Base-by-base conservation (phyloP, 35 echinoderm and acorn worm genomes). In the Apostichopus japonicus region DNA sequence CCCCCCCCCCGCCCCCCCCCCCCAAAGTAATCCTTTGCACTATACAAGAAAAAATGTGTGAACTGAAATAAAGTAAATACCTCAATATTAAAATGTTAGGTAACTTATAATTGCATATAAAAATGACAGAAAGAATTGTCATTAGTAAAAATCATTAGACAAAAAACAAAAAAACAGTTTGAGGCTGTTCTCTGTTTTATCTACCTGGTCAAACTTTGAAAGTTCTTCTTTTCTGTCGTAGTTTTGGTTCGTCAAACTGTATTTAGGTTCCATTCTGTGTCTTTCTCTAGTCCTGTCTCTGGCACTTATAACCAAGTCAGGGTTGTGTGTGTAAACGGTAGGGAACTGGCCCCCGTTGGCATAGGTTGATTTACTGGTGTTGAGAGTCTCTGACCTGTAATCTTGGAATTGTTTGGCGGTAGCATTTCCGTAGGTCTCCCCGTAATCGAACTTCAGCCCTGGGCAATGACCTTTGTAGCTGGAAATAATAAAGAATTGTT, bases 391-490 rank as follows among this genome's bases (percentile, higher is more conserved):
- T 4, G 97, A 99, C 19, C 97, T 56, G 79, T 96, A 99, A 75
- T 99, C 97, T 87, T 99, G 95, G 10, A 96, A 94, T n/a, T 96
- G 90, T 90, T 98, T 99, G 33, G 97, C 97, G 4, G 97, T 99
- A 6, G 97, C 97, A 94, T 99, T 96, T 14, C 95, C 95, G 44
- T 99, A 99, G 0, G 97, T 96, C 79, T 99, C 97, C 23, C 97
- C 97, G 63, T 99, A 99, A 56, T 96, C 97, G 93, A 95, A 99
- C 79, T 99, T 99, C 16, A 93, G 77, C 21, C 95, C 95, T 44
- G 97, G 97, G 56, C 97, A 99, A 59, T 99, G 97, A 58, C 97
- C 97, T 95, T 96, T 99, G 63, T 99, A 99, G 55, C 97, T 99
- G 78, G 61, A 67, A 44, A 44, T 44, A 44, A 44, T 4, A 44